Percentiles rank a stretch among this genome's conserved stretches.
Conservation (phyloP, 2,888 invertebrate genomes). For the Lithophane leautieri region DNA sequence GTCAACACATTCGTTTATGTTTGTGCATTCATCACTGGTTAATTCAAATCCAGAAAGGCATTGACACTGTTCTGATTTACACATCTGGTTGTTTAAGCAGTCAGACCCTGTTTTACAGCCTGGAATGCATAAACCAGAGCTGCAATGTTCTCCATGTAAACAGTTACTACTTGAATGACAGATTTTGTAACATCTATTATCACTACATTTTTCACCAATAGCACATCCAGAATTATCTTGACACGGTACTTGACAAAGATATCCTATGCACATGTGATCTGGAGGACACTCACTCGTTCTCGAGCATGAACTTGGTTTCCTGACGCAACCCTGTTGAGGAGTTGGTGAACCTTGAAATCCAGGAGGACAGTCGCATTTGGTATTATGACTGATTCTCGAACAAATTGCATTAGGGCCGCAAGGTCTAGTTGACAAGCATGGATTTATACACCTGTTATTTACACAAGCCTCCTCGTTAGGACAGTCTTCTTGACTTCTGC, state of each 20-base stretch:
- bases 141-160: constrained; percentile 96
- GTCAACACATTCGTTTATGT: constrained; percentile 95
- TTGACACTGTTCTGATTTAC: constrained; percentile 93
- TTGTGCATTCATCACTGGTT: constrained; percentile 93
- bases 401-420: constrained; percentile 97
- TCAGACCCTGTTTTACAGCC: constrained; percentile 96
- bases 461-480: constrained; percentile 94
- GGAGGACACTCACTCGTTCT: constrained; percentile 93
- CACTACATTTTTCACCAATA: constrained; percentile 95
- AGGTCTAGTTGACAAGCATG: constrained; percentile 93
- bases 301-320: constrained; percentile 93
- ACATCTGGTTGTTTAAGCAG: constrained; percentile 95
- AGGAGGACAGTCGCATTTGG: constrained; percentile 94
- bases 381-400: constrained; percentile 93
- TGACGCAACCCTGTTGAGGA: constrained; percentile 96
- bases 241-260: constrained; percentile 95
- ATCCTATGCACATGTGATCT: constrained; percentile 94
- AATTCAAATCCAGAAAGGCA: constrained; percentile 94
- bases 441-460: constrained; percentile 95
- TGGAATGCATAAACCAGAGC: constrained; percentile 94
- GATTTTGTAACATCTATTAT: constrained; percentile 95
- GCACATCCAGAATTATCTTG: constrained; percentile 94
- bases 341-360: constrained; percentile 97
- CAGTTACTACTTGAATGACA: constrained; percentile 98
- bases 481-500: constrained; percentile 96